These are phyloP conservation scores for Agelaius tricolor DNA, from an alignment of 2,113 vertebrate species.

Conservation along the genomic window DNA sequence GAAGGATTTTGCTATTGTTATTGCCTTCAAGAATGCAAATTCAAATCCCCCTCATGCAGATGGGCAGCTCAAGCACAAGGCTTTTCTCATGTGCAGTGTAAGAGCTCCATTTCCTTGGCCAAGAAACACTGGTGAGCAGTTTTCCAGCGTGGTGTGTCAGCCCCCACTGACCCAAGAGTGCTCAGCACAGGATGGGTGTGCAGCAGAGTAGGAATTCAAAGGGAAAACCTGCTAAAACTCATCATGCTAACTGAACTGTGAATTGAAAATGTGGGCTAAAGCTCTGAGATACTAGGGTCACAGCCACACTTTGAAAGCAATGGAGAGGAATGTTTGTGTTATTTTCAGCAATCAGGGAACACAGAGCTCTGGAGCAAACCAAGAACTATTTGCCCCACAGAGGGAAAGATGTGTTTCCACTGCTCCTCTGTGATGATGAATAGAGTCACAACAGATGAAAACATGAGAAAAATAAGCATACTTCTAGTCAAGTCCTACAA, in stretches of 20 bases:
- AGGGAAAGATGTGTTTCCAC: not conserved
- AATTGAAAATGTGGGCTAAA: not conserved
- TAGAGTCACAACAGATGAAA: not conserved
- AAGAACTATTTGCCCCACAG: not conserved
- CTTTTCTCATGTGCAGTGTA: not conserved
- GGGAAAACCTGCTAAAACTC: not conserved
- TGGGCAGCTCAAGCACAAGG: not conserved
- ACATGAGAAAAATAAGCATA: not conserved
- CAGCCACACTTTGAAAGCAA: not conserved
- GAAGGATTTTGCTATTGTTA: not conserved
- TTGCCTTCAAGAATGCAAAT: not conserved
- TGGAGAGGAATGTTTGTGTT: not conserved
- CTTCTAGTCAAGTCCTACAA: not conserved
- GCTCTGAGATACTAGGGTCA: not conserved
- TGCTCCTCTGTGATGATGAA: not conserved
- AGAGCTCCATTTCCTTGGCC: not conserved
- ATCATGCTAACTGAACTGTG: not conserved
- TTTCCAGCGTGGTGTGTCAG: not conserved
- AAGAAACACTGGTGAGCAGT: not conserved
- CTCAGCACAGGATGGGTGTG: not conserved
- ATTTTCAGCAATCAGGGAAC: not conserved
- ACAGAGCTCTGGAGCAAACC: not conserved
- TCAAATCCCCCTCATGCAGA: not conserved
- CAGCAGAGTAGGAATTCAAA: not conserved
- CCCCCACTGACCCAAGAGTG: rapidly evolving